Percentiles rank a stretch among this genome's conserved stretches.
These are phyloP conservation scores for Ophion ellenae DNA, from an alignment of 2,888 invertebrate species.

Conservation along the genomic window DNA sequence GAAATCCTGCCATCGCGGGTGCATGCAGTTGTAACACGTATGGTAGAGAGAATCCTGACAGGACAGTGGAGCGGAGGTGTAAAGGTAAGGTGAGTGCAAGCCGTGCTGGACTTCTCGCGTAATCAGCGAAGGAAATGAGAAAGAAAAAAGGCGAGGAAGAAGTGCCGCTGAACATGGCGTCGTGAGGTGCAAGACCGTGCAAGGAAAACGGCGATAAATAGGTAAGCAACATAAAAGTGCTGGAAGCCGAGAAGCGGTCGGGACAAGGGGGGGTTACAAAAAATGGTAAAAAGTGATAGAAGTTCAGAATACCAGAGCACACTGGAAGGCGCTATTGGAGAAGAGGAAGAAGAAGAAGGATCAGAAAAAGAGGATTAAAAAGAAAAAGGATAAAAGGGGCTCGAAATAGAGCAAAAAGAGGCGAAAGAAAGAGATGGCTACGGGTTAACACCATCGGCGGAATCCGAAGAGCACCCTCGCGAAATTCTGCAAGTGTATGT, in stretches of 20 bases:
- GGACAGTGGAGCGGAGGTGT: conserved; percentile 56
- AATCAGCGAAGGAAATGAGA: conserved; percentile 51
- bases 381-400: conserved; percentile 34
- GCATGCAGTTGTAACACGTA: conserved; percentile 35
- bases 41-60: conserved; percentile 54
- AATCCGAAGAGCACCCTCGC: conserved; percentile 54
- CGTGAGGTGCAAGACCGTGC: conserved; percentile 5
- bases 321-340: conserved; percentile 25
- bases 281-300: conserved; percentile 30
- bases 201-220: conserved; percentile 28
- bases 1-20: conserved; percentile 45
- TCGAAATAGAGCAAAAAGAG: conserved; percentile 41
- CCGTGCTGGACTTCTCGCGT: conserved; percentile 36
- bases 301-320: conserved; percentile 49
- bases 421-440: conserved; percentile 56
- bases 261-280: conserved; percentile 10
- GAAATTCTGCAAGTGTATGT: conserved; percentile 24
- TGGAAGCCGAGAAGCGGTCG: conserved; percentile 2
- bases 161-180: conserved; percentile 44
- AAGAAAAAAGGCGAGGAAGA: conserved; percentile 4
- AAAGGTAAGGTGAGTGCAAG: conserved; percentile 29
- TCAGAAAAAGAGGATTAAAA: conserved; percentile 16
- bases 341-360: conserved; percentile 24
- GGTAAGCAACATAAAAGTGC: conserved; percentile 20
- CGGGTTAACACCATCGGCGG: conserved; percentile 62